Evolutionary conservation across 2,113 vertebrate species (phyloP).

Genomic region (Catharus bicknelli): DNA sequence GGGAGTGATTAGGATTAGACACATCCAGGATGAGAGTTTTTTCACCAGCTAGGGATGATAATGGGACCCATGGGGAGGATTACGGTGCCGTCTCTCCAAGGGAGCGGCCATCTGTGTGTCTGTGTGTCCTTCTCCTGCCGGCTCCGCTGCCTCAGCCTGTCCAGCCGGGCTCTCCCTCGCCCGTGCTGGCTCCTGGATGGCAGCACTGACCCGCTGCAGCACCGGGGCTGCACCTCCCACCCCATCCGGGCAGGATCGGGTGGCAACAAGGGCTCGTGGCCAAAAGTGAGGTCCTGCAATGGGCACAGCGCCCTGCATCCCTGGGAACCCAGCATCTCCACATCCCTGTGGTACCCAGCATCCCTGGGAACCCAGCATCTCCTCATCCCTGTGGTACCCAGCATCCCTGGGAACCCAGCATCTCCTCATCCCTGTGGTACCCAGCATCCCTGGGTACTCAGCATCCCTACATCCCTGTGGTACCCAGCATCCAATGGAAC

Average conservation of each 20-base stretch:
- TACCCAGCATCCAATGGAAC: too few species aligned
- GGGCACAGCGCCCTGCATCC: neutral
- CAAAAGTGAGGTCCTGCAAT: rapidly evolving
- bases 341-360: neutral
- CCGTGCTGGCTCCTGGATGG: rapidly evolving
- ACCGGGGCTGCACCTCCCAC: rapidly evolving
- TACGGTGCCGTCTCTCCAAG: neutral
- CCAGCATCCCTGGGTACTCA: too few species aligned
- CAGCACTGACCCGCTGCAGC: rapidly evolving
- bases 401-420: too few species aligned
- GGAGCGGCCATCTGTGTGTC: slow-evolving; percentile 57
- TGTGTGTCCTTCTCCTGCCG: neutral
- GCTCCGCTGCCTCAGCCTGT: rapidly evolving
- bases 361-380: neutral
- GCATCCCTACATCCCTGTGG: too few species aligned
- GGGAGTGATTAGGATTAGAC: slow-evolving; percentile 67
- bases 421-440: too few species aligned
- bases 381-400: neutral
- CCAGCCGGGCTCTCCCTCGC: neutral
- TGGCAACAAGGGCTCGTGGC: rapidly evolving
- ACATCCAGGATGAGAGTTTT: slow-evolving; percentile 61
- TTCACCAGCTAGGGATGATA: slow-evolving; percentile 56
- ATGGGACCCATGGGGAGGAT: slow-evolving; percentile 59
- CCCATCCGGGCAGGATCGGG: rapidly evolving
- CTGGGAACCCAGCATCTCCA: rapidly evolving